A percentile compares a stretch with the other conserved stretches of the same genome.
phyloP scores from a whole-genome alignment of 2,113 vertebrate species.

The Gallinago paraguaiae region DNA sequence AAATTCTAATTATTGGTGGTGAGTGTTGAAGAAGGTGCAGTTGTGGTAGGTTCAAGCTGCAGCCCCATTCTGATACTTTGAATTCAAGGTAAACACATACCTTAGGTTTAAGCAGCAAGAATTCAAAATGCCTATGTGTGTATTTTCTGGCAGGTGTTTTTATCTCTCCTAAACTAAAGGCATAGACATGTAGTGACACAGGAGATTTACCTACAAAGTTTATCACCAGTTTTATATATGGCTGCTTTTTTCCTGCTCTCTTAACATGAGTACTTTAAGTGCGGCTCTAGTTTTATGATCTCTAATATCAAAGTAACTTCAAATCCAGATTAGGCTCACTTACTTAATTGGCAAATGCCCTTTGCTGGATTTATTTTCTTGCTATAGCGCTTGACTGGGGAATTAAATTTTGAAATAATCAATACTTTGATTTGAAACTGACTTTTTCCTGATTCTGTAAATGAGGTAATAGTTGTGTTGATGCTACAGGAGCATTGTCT shows the following conservation, averaged over 20 bases:
- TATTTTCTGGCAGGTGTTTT: background rate
- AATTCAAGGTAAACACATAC: background rate
- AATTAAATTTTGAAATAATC: constrained; percentile 20
- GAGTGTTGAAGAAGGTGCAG: background rate
- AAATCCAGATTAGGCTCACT: constrained; percentile 18
- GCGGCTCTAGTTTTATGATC: background rate
- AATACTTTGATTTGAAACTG: background rate
- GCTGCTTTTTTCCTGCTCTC: background rate
- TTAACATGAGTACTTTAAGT: background rate
- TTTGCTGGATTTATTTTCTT: constrained; percentile 4
- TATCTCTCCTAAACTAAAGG: background rate
- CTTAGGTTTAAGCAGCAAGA: background rate
- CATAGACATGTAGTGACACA: background rate
- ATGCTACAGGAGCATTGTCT: background rate
- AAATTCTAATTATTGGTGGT: background rate
- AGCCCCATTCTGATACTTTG: background rate
- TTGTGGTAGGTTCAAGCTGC: too few species aligned
- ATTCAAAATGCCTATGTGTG: background rate
- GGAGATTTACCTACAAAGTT: background rate
- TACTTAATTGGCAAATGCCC: background rate
- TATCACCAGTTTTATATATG: background rate
- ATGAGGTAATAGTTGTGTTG: background rate
- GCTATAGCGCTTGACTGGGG: background rate
- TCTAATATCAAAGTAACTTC: constrained; percentile 9
- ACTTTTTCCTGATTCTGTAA: background rate